Conservation (phyloP, 2,888 invertebrate species). For the Melipona bicolor region DNA sequence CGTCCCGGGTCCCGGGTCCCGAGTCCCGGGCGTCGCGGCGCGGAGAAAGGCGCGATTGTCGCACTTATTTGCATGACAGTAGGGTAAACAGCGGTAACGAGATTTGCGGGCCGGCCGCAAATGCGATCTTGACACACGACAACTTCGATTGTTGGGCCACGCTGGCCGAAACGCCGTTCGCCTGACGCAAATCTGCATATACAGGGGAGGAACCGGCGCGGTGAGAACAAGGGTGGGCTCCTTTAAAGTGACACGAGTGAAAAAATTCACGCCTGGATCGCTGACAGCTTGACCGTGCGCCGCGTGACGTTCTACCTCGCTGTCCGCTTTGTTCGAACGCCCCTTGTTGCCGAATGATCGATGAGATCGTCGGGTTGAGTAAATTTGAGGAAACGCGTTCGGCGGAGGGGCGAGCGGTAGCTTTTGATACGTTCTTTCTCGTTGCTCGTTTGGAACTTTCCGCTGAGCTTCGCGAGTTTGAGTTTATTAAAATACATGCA, state of each 20-base stretch:
- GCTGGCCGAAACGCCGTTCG: constrained; percentile 71
- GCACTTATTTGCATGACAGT: constrained; percentile 81
- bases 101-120: constrained; percentile 73
- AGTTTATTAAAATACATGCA: too few relatives aligned
- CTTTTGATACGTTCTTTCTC: neutral
- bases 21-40: neutral
- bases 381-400: neutral
- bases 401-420: neutral
- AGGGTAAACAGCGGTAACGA: constrained; percentile 78
- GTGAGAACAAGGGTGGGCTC: constrained; percentile 27
- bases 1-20: neutral
- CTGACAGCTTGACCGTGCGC: constrained; percentile 19
- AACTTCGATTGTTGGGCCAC: constrained; percentile 66
- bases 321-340: neutral
- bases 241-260: constrained; percentile 57
- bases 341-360: neutral
- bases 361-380: neutral
- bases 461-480: too few relatives aligned
- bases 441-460: neutral
- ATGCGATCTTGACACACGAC: constrained; percentile 59
- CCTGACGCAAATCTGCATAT: constrained; percentile 64
- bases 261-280: constrained; percentile 59
- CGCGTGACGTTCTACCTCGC: neutral
- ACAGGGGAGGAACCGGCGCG: neutral
- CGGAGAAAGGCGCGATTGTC: constrained; percentile 72